Evolutionary conservation across 2,888 invertebrate genomes (phyloP).

Genomic region (Vesta saturnalis): DNA sequence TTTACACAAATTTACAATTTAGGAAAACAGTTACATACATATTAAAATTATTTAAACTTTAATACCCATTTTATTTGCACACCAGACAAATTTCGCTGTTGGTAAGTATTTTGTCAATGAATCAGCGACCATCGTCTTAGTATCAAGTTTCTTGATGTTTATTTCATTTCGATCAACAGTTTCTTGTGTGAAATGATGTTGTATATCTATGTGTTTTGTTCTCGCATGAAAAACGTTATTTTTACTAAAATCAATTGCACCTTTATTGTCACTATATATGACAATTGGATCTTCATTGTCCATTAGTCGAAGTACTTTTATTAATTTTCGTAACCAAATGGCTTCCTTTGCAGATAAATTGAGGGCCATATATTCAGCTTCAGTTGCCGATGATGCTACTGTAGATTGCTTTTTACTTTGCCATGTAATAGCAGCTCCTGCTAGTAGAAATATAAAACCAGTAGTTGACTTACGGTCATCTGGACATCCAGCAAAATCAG

Average conservation of each 20-base stretch:
- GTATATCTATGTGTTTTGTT: not conserved
- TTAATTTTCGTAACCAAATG: conserved; percentile 29
- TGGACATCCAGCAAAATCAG: not conserved
- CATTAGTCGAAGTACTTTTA: conserved; percentile 16
- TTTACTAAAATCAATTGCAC: not conserved
- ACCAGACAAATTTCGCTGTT: not conserved
- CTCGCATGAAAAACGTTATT: not conserved
- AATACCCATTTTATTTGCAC: not conserved
- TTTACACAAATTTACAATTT: not conserved
- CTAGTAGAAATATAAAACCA: conserved; percentile 47
- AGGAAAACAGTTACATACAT: not conserved
- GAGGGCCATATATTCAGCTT: conserved; percentile 51
- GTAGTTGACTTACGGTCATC: conserved; percentile 56
- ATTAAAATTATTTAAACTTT: not conserved
- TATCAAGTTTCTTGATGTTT: not conserved
- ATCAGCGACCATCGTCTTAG: not conserved
- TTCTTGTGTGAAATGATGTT: not conserved
- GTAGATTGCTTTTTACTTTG: conserved; percentile 49
- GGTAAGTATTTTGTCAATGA: conserved; percentile 1
- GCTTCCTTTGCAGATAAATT: conserved; percentile 45
- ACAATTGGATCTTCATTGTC: conserved; percentile 1
- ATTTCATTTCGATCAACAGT: conserved; percentile 1
- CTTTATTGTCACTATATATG: not conserved
- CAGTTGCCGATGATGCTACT: conserved; percentile 50
- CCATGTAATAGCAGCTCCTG: conserved; percentile 47